Evolutionary conservation across 2,113 vertebrate genomes (phyloP), one percentile per base, ranked within the genome.

Genomic region (Pelecanus crispus): DNA sequence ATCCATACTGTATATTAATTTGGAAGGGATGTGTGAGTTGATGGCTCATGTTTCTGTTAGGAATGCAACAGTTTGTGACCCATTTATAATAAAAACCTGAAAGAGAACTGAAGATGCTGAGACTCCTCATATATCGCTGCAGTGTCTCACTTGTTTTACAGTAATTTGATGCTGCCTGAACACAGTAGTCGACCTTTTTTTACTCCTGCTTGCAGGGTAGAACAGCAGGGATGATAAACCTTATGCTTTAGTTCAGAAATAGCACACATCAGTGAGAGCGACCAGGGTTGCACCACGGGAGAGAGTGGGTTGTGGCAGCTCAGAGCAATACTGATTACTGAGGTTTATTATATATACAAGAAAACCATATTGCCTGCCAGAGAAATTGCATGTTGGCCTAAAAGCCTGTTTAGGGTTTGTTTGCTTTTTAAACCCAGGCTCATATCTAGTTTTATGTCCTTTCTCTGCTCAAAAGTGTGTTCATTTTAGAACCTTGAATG

Each of bases 191-290:
- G 61, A 97, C 66, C 75, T 96, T 93, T 97, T 86, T 95, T 95
- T 90, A 91, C 75, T 96, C 75, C 97, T 86, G 63, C 75, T 95
- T 94, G 67, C 71, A 92, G 94, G 89, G 93, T 93, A 79, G 96
- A 97, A 93, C 90, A 97, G 97, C 96, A 92, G 97, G 97, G 92
- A 97, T 96, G 97, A 95, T 80, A 93, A 97, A 96, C 87, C 93
- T 80, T 88, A 91, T 96, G 96, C 91, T 96, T 96, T 87, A 91
- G 92, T 50, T 97, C 95, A 95, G 95, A 97, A 97, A 96, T 96
- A 97, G 97, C 89, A 72, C 94, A 97, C 92, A 97, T 92, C 96
- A 95, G 42, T 94, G 91, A 93, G 96, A 94, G 53, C 55, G 34
- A 77, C 34, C 91, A 94, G 85, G 90, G 92, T 13, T 96, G 88